A percentile compares a stretch with the other conserved stretches of the same genome.
These are phyloP conservation scores for Rousettus leschenaultii DNA, from an alignment of 2,113 vertebrate genomes.

Conservation along the genomic window DNA sequence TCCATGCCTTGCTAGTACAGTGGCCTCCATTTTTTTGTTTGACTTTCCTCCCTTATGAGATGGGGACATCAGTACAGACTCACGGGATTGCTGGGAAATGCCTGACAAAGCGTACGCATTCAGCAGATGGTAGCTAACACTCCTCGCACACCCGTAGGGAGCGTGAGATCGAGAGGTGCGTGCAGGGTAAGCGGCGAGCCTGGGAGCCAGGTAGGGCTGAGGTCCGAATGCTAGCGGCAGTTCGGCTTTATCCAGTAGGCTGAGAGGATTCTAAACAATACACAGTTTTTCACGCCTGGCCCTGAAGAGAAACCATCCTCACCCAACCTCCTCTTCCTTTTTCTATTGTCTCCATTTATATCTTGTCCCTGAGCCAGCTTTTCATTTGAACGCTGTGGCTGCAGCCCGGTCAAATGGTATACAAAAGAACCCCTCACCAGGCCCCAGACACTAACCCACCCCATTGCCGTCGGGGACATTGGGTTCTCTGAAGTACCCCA, in stretches of 20 bases:
- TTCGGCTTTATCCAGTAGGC: not conserved
- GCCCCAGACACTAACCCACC: not conserved
- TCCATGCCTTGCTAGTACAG: not conserved
- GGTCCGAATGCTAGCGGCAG: not conserved
- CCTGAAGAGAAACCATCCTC: not conserved
- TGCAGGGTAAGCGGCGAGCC: not conserved
- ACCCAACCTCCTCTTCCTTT: not conserved
- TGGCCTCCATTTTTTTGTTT: not conserved
- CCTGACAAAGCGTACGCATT: not conserved
- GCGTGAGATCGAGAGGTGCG: not conserved
- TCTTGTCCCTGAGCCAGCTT: not conserved
- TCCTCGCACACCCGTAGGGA: not conserved
- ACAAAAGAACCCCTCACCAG: not conserved
- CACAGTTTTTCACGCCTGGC: not conserved
- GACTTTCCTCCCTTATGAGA: not conserved
- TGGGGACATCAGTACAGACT: not conserved
- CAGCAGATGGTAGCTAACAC: no score
- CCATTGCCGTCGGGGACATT: not conserved
- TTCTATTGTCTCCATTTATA: constrained; percentile 7
- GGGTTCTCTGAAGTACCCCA: not conserved
- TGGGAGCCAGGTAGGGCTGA: no score
- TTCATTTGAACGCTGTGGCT: not conserved
- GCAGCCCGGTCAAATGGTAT: not conserved
- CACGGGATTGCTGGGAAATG: not conserved
- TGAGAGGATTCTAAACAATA: not conserved